Evolutionary conservation across 1,140 invertebrate species (phyloP).

Genomic region (Eciton burchellii): DNA sequence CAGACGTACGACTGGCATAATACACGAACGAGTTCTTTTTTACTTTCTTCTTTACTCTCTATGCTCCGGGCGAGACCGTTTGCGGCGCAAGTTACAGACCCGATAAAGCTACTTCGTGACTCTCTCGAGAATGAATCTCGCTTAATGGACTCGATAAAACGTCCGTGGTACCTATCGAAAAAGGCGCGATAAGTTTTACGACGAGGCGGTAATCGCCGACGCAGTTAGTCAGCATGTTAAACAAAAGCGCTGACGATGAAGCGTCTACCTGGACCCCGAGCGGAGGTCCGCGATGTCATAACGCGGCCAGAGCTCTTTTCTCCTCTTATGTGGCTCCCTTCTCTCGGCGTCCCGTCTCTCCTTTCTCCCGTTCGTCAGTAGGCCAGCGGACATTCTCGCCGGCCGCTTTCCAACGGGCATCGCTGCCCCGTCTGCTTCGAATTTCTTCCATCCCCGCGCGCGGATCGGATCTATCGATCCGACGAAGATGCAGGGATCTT

Average conservation of each 20-base stretch:
- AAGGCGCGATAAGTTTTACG: slow-evolving; percentile 11
- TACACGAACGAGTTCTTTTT: slow-evolving; percentile 52
- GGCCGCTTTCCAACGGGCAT: slow-evolving; percentile 68
- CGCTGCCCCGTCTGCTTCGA: slow-evolving; percentile 50
- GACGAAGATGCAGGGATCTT: slow-evolving; percentile 33
- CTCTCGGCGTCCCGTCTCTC: slow-evolving; percentile 62
- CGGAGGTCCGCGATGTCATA: slow-evolving; percentile 67
- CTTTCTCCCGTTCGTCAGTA: slow-evolving; percentile 73
- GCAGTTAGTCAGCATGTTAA: slow-evolving; percentile 21
- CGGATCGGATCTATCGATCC: slow-evolving; percentile 65
- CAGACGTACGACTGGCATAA: slow-evolving; percentile 44
- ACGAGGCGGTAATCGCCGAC: neutral
- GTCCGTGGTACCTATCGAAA: neutral
- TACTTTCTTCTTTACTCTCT: slow-evolving; percentile 62
- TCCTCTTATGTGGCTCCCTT: slow-evolving; percentile 57
- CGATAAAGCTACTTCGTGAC: neutral
- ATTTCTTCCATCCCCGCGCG: slow-evolving; percentile 64
- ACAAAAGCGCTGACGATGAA: slow-evolving; percentile 14
- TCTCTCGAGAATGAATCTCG: neutral
- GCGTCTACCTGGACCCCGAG: slow-evolving; percentile 7
- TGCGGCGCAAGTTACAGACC: slow-evolving; percentile 24
- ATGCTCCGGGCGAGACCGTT: slow-evolving; percentile 46
- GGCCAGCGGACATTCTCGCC: slow-evolving; percentile 70
- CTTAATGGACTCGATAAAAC: slow-evolving; percentile 1
- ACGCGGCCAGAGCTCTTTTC: slow-evolving; percentile 68